These are phyloP conservation scores for Centropyge bicolor DNA, from an alignment of 2,797 vertebrate species.

Conservation along the genomic window DNA sequence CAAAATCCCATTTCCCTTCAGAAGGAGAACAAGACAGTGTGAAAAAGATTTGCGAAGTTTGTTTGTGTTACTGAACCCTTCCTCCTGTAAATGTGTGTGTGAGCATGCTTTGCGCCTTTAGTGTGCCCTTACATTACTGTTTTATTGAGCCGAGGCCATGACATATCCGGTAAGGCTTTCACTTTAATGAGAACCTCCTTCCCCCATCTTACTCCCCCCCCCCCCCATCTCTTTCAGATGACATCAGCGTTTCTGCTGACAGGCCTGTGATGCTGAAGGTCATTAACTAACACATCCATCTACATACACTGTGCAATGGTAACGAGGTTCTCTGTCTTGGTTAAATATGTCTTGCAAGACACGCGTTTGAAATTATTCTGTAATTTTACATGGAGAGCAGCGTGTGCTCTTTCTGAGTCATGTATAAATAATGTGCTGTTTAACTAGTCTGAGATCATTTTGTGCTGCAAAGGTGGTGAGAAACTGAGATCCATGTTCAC, in stretches of 20 bases:
- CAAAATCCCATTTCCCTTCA: neutral
- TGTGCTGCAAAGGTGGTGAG: neutral
- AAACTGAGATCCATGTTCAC: neutral
- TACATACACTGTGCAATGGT: conserved; percentile 1
- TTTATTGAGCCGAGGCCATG: conserved; percentile 46
- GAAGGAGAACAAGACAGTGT: neutral
- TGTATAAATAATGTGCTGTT: neutral
- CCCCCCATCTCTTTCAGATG: conserved; percentile 32
- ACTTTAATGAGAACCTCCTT: conserved; percentile 48
- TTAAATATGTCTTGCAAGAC: conserved; percentile 1
- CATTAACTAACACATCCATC: conserved; percentile 29
- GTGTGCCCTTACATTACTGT: conserved; percentile 22
- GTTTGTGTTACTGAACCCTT: neutral
- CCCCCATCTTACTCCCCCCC: conserved; percentile 1
- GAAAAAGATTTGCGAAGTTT: neutral
- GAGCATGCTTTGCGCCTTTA: conserved; percentile 22
- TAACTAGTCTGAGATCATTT: neutral
- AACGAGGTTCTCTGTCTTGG: conserved; percentile 18
- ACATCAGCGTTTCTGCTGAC: conserved; percentile 49
- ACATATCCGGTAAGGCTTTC: conserved; percentile 48
- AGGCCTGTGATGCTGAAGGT: conserved; percentile 40
- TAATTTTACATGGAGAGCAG: conserved; percentile 2
- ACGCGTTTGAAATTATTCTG: neutral
- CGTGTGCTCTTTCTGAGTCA: neutral
- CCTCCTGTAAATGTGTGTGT: neutral